Evolutionary conservation across 2,888 invertebrate species (phyloP), one percentile per base, ranked within the genome.

Genomic region (Branchipolynoe longqiensis): DNA sequence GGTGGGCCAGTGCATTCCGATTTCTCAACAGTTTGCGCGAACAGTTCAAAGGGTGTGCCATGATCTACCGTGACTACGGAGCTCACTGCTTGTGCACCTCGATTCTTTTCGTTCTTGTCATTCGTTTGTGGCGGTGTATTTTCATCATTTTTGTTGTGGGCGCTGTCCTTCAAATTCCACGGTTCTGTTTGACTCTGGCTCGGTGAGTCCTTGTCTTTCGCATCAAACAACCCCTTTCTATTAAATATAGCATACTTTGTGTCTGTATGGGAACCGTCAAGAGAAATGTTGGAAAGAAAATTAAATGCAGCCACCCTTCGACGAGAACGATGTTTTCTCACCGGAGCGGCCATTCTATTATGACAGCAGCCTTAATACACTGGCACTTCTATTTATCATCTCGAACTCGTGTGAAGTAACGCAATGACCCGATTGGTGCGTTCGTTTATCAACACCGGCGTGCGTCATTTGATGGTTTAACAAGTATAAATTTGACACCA

Each of bases 241-340:
- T 84, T 59, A n/a, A 83, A 85, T 38, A 86, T 86, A 22, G 84
- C 85, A 85, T 87, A 89, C 62, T 87, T 87, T 25, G 89, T 89
- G 64, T 89, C 89, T 54, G 81, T 58, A 59, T 89, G 89, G 48
- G 81, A 85, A 18, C 89, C 89, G 85, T 89, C 89, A 59, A 89
- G 83, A 8, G 89, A 89, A 33, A 89, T 89, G 62, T 89, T 89
- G 3, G 88, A 87, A 14, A 89, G 86, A 85, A 89, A 89, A 74
- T 87, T 86, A 25, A 87, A 73, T n/a, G 89, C 89, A 12, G 87
- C 87, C n/a, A 89, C 85, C 31, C 87, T 84, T 59, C 87, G 73
- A 54, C 87, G 87, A 41, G 84, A 84, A 38, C 84, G 69, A 56
- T 84, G 84, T 73, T 85, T 81, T 48, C 81, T 86, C 59, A 73